Evolutionary conservation across 1,140 invertebrate species (phyloP), one percentile per base, ranked within the genome.

Genomic region (Eupeodes corollae): DNA sequence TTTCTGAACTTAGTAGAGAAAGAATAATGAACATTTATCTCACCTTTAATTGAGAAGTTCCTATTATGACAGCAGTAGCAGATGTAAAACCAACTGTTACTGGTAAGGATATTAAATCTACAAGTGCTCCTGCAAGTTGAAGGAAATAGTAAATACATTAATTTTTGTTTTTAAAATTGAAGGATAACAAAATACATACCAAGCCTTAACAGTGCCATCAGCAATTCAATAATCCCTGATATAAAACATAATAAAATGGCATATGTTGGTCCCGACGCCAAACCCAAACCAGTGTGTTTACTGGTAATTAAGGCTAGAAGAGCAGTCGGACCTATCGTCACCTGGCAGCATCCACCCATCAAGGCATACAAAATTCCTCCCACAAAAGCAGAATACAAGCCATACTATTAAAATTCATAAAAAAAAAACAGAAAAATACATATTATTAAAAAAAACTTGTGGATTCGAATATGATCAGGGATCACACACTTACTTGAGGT

Each of bases 71-170:
- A 0, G 92, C 88, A 6, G 90, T 92, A 0, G 90, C 91, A 6
- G 90, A 88, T 3, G 90, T 95, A 61, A 97, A 97, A 11, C 89
- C 90, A 52, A 84, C 88, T 30, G 90, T 91, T 8, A 96, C 90
- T 8, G 91, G 86, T 41, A 86, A 73, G 0, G 91, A 94, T 48
- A 98, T 96, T 59, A 94, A 86, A 59, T 95, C 88, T 34, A 96
- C 87, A 42, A 97, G 67, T 60, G 95, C 93, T 54, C 92, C 93
- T 26, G 21, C 8, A 26, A 26, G 21, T 93, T 63, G 32, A 61
- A 56, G 53, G 44, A 53, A 53, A 50, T 52, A 55, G 30, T 39
- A 26, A 39, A 16, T 35, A 19, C 13, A 42, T 42, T 5, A 42
- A 21, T 42, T 26, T 42, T n/a, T 21, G 3, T n/a, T 21, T 10